Base-by-base conservation (phyloP, 2,888 invertebrate genomes). In the Lepetodrilus schrolli region DNA sequence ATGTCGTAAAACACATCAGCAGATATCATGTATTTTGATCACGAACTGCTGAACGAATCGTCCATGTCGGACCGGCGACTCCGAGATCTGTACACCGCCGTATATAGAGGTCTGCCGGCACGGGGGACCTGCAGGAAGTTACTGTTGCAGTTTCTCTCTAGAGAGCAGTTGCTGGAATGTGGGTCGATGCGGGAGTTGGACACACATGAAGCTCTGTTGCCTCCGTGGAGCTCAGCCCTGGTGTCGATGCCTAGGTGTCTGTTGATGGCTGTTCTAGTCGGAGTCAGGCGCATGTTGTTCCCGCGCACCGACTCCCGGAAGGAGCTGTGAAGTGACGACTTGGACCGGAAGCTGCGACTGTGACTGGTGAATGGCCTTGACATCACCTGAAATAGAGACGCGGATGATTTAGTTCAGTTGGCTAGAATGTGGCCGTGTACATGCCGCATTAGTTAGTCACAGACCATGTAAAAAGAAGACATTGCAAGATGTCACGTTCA, bases 31-130 rank as follows among this genome's bases (percentile, higher is more conserved):
- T 37, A 10, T 7, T 43, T 43, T 43, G 43, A 43, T 58, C 30
- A 58, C n/a, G 58, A 68, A 30, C 68, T 68, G 68, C 68, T 68
- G 21, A 68, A 43, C 13, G 68, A 68, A n/a, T 68, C 68, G n/a
- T 68, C 68, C 26, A 58, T 21, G n/a, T 58, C 58, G 26, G 58
- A 58, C n/a, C 58, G 58, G 7, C 58, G 8, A 7, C 58, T 10
- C 5, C 5, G 58, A 30, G 10, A 30, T 21, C 34, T n/a, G 58
- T 30, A 58, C 58, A 34, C 26, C 13, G 58, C 58, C 34, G 58
- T 58, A 34, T 58, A 58, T 7, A 58, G 34, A n/a, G 58, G 68
- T n/a, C 47, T 26, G n/a, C 68, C 47, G 43, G 47, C 68, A 10
- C 38, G 21, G 38, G 68, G 68, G n/a, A 68, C 68, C 68, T 68